Evolutionary conservation across 1,140 invertebrate genomes (phyloP), one percentile per base, ranked within the genome.

Genomic region (Danaus melanippus): DNA sequence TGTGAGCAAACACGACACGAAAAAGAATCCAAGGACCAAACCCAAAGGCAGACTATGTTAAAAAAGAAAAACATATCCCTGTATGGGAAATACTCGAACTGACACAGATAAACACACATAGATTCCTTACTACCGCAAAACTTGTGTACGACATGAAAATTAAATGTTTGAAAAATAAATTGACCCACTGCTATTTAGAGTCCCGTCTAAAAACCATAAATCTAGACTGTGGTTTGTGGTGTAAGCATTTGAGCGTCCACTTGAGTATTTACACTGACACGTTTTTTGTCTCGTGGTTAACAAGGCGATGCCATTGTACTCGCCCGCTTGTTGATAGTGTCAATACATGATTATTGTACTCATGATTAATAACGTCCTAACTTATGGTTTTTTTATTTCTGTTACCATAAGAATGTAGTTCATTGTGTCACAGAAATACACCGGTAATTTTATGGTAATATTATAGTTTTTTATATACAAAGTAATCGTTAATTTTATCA

Each of bases 211-310:
- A 55, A 45, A 50, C 12, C 53, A 39, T 60, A 55, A 57, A 50
- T 56, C 66, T 72, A 63, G 50, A 53, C 64, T 78, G 69, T 74
- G 65, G 67, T 55, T 64, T 68, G 63, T 65, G 66, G 61, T 69
- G 58, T 63, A 53, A 66, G 62, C 61, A 61, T 71, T 69, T 71
- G 67, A 69, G 66, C 66, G 68, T 58, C 60, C 65, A 66, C 58
- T 54, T 60, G 44, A 69, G 62, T 81, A 69, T 85, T 83, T 83
- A 77, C 71, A 69, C 73, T 85, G 74, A 83, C 82, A 78, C 69
- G 73, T 84, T 84, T 80, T 85, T 85, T 80, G 70, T 76, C 60
- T 53, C 64, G 66, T 69, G 62, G 66, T 71, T 82, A 84, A 84
- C 82, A 79, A 85, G 69, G 60, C 72, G 62, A 71, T 66, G 65